Percentiles rank a stretch among this genome's conserved stretches.
Conservation (phyloP, 2,888 invertebrate species). For the Amphimallon solstitiale region DNA sequence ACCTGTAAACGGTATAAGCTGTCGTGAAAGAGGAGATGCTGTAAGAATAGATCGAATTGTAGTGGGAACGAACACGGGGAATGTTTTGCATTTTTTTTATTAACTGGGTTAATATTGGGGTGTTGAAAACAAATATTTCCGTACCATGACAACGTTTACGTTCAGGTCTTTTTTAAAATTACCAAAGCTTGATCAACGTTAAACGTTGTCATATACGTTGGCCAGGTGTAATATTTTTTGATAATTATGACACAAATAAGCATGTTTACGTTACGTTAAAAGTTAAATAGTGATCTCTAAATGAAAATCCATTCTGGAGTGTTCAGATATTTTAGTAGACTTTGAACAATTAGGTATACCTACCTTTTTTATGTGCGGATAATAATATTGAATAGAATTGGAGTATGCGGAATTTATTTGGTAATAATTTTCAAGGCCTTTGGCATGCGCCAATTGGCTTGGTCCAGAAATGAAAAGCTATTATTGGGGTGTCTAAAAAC, state of each 20-base stretch:
- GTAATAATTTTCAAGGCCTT: not conserved
- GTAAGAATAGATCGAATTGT: not conserved
- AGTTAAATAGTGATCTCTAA: not conserved
- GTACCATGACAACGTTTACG: conserved; percentile 13
- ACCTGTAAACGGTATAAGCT: conserved; percentile 8
- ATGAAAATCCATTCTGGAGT: conserved; percentile 12
- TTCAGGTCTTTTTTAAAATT: conserved; percentile 7
- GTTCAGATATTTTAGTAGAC: conserved; percentile 18
- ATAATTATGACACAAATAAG: not conserved
- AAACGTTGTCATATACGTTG: not conserved
- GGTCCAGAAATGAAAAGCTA: too few species aligned
- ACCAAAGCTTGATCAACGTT: not conserved
- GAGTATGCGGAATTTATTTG: not conserved
- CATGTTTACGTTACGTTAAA: not conserved
- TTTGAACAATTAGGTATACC: not conserved
- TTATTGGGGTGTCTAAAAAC: conserved; percentile 8
- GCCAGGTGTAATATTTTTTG: not conserved
- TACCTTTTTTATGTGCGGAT: not conserved
- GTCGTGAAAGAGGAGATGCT: not conserved
- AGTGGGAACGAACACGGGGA: too few species aligned
- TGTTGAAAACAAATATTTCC: too few species aligned
- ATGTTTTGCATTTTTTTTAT: too few species aligned
- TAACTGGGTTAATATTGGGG: conserved; percentile 10
- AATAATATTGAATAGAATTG: not conserved
- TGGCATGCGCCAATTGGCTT: not conserved